Evolutionary conservation across 2,797 vertebrate genomes (phyloP).

Genomic region (Sorex maritimensis): DNA sequence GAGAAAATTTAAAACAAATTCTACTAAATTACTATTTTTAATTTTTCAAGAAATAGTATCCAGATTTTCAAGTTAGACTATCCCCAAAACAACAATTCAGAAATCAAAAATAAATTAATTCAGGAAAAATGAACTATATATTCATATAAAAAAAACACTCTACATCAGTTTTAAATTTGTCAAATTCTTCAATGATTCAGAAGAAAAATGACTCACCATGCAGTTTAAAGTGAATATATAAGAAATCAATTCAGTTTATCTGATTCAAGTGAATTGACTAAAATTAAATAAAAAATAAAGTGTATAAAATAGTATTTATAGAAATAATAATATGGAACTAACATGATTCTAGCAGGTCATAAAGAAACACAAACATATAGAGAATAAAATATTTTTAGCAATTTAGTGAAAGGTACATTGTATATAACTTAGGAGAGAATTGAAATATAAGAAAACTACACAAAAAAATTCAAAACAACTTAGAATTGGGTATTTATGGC

Average conservation of each 20-base stretch:
- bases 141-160: neutral
- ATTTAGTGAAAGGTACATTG: neutral
- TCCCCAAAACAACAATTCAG: neutral
- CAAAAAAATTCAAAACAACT: neutral
- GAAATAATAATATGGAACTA: neutral
- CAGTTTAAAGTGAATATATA: neutral
- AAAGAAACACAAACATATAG: neutral
- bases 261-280: neutral
- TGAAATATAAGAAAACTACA: neutral
- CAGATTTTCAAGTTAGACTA: neutral
- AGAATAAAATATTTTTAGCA: neutral
- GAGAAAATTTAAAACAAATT: neutral
- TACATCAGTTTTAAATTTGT: no score
- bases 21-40: neutral
- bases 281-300: conserved; percentile 16
- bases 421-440: conserved; percentile 7
- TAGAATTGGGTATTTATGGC: accelerated
- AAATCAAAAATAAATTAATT: neutral
- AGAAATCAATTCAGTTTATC: neutral
- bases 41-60: neutral
- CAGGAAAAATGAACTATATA: neutral
- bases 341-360: neutral
- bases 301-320: neutral
- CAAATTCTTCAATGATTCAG: no score
- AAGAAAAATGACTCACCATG: neutral